phyloP scores from a whole-genome alignment of 1,140 invertebrate genomes.

The Pseudomyrmex flavicornis region DNA sequence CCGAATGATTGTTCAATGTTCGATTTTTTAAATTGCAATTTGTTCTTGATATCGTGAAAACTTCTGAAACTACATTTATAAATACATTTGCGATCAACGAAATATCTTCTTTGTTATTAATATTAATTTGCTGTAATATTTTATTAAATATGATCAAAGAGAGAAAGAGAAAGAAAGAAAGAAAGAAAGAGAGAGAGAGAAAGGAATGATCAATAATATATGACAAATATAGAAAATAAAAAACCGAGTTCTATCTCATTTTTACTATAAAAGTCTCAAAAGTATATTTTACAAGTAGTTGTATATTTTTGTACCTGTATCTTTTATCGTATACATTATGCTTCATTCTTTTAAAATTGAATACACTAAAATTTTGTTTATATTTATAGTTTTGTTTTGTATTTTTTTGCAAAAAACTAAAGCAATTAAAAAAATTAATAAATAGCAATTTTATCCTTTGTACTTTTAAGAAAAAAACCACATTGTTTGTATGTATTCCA shows the following conservation, averaged over 20 bases:
- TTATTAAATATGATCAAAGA: constrained; percentile 7
- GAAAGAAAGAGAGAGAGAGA: too few species aligned
- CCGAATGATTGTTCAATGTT: not conserved
- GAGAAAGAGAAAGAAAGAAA: not conserved
- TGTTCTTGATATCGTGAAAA: not conserved
- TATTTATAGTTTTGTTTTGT: not conserved
- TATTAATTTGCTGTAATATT: constrained; percentile 14
- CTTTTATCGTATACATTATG: not conserved
- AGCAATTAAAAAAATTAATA: too few species aligned
- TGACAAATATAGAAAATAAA: not conserved
- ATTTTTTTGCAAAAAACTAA: too few species aligned
- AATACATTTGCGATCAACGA: not conserved
- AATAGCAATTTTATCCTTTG: not conserved
- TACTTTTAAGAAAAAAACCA: not conserved
- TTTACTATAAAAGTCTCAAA: not conserved
- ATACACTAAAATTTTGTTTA: not conserved
- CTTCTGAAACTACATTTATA: not conserved
- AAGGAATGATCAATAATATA: not conserved
- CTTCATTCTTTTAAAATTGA: not conserved
- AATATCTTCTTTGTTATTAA: not conserved
- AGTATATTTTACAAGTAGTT: too few species aligned
- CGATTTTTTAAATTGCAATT: not conserved
- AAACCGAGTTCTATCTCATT: not conserved
- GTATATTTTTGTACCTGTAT: too few species aligned
- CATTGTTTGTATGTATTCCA: not conserved